Evolutionary conservation across 2,113 vertebrate species (phyloP).

Genomic region (Gambusia affinis): DNA sequence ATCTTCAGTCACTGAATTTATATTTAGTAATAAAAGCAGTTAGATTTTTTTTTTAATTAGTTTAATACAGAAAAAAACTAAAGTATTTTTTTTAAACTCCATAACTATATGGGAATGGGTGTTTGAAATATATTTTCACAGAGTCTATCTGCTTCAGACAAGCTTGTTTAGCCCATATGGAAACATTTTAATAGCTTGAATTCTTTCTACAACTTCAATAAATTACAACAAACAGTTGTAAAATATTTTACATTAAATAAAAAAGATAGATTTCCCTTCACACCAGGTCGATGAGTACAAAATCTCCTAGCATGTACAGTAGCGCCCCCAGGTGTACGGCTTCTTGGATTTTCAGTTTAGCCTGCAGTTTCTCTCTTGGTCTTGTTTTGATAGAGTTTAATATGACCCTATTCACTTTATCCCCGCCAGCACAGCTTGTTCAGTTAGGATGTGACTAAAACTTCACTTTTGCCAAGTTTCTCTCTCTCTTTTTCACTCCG

Average conservation of each 20-base stretch:
- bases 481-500: neutral
- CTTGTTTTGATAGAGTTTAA: conserved; percentile 27
- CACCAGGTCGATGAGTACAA: neutral
- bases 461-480: conserved; percentile 29
- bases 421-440: conserved; percentile 39
- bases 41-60: no score
- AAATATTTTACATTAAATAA: conserved; percentile 21
- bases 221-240: conserved; percentile 37
- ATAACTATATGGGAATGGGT: no score
- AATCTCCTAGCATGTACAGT: conserved; percentile 39
- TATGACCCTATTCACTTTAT: conserved; percentile 43
- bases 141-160: neutral
- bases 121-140: no score
- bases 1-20: no score
- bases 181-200: conserved; percentile 34
- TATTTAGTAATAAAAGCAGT: no score
- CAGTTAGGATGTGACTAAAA: conserved; percentile 40
- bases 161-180: neutral
- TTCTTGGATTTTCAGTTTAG: conserved; percentile 40
- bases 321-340: conserved; percentile 72
- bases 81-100: no score
- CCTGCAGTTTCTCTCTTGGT: conserved; percentile 17
- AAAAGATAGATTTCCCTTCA: conserved; percentile 14
- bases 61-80: no score
- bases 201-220: conserved; percentile 28